Base-by-base conservation (phyloP, 1,140 invertebrate species). In the Schlechtendalia chinensis region DNA sequence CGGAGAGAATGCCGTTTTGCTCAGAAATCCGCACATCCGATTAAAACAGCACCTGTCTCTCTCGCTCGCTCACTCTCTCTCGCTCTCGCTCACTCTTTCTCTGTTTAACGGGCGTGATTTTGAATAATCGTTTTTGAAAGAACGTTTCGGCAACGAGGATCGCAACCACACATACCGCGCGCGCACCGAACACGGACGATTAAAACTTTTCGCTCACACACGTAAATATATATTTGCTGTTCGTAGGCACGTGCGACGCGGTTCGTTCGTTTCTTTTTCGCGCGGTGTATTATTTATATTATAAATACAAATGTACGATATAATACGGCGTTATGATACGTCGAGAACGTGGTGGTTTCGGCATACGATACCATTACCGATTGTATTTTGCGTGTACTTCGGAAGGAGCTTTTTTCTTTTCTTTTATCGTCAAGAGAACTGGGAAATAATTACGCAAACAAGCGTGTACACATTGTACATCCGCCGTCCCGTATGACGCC, bases 81-180 rank as follows among this genome's bases (percentile, higher is more conserved):
- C n/a, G n/a, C n/a, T n/a, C n/a, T n/a, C n/a, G n/a, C n/a, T n/a
- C n/a, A n/a, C n/a, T n/a, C n/a, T n/a, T n/a, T n/a, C n/a, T n/a
- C 39, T 45, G 32, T 69, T 69, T 47, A 69, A 69, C 65, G 65
- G 65, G 32, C 72, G 72, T 58, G 72, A 75, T 75, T 75, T 75
- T 56, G 72, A 75, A 75, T 75, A 56, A 75, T 59, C 45, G 50
- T 72, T 72, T 56, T 39, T 14, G 29, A 56, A 16, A 56, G 50
- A 11, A 6, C 29, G 54, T 59, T 75, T 45, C 22, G 65, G n/a
- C n/a, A 24, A n/a, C 39, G 6, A 22, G n/a, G 5, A 24, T 69
- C 24, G 16, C 19, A 32, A 16, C 19, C 29, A 16, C 17, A 32
- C n/a, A 63, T 17, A 32, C 29, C n/a, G 16, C 27, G 19, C 32